Base-by-base conservation (phyloP, 2,888 invertebrate species). In the Nephrotoma guestfalica region DNA sequence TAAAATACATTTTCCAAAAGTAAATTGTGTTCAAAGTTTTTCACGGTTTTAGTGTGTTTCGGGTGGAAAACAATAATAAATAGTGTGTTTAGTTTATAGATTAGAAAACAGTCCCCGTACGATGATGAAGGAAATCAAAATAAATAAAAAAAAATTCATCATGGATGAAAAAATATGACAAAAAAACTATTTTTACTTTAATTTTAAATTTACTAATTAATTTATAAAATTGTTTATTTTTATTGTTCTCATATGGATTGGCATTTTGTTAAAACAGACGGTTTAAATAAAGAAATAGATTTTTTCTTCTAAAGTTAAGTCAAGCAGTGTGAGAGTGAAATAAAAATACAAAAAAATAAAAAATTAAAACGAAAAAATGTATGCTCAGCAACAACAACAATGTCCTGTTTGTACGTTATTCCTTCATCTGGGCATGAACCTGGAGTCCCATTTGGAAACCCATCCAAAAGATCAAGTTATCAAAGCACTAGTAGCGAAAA, bases 401-500 rank as follows among this genome's bases (percentile, higher is more conserved):
- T 97, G 97, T 91, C 97, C 97, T 86, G 96, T 97, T 88, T 97
- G 97, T 92, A 97, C 96, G 57, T 92, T 97, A 88, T 97, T 94
- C 91, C 93, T 97, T 88, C 94, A 96, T 89, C 95, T 95, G 92
- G 97, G 96, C 87, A 97, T 97, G 92, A 94, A 95, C 87, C 92
- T 97, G 89, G 95, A 96, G 90, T 94, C 94, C 88, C 97, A 97
- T 91, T 93, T 97, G 91, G 95, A 96, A 90, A 96, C 96, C 41
- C 97, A 97, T 92, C 96, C 97, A 83, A 97, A 97, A 91, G 96
- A 96, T 89, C 96, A 96, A 92, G 96, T 97, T 86, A 97, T 97
- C 89, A 96, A 95, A 90, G 97, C 97, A 41, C 92, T 97, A 88
- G 91, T 94, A 86, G 90, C 91, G 88, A 89, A 91, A 90, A 86